phyloP scores from a whole-genome alignment of 2,888 invertebrate species.

The Himalopsyche japonica region DNA sequence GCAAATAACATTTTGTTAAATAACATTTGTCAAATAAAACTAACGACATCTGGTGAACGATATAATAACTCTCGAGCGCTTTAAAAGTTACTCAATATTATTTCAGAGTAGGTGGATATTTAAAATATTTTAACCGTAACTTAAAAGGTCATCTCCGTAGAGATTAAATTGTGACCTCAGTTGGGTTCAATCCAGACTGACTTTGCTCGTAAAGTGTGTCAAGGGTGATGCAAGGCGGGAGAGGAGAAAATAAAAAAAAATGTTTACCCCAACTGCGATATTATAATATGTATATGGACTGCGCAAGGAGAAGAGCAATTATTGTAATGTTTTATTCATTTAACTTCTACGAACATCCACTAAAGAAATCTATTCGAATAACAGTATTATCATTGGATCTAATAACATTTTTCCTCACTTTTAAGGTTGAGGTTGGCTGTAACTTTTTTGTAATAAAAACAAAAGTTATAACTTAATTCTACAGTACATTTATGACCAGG shows the following conservation, averaged over 20 bases:
- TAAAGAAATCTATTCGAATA: no score
- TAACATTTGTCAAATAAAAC: background rate
- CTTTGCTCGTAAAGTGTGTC: background rate
- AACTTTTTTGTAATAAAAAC: no score
- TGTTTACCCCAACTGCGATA: background rate
- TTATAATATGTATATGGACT: background rate
- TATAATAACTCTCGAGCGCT: background rate
- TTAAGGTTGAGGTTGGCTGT: no score
- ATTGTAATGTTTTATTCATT: no score
- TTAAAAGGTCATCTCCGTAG: background rate
- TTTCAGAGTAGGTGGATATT: background rate
- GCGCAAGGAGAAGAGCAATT: no score
- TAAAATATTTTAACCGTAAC: background rate
- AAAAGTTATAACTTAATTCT: no score
- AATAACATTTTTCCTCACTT: no score
- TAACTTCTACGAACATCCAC: no score
- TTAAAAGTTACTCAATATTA: background rate
- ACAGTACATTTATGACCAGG: no score
- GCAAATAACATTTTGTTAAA: no score
- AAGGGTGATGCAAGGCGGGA: background rate
- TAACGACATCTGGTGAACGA: background rate
- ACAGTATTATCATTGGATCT: no score
- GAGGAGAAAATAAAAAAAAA: background rate
- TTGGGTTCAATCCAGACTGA: background rate
- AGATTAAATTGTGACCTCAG: background rate